These are phyloP conservation scores for Chelonoidis abingdonii DNA, from an alignment of 2,113 vertebrate genomes.

Conservation along the genomic window DNA sequence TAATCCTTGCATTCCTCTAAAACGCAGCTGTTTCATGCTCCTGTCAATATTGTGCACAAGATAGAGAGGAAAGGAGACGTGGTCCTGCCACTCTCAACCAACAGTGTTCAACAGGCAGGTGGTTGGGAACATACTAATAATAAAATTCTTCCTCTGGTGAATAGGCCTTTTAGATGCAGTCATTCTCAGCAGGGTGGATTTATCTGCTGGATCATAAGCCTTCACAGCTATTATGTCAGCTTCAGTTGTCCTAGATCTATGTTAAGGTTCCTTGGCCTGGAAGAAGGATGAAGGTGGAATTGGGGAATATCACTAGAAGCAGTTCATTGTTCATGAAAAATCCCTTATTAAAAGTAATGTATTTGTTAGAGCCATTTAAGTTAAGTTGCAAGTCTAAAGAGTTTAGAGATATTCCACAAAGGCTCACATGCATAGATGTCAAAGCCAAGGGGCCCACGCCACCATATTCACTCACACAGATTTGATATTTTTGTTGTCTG, in stretches of 20 bases:
- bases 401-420: slow-evolving; percentile 40
- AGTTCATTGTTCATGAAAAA: not conserved
- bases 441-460: slow-evolving; percentile 1
- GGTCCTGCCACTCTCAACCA: rapidly evolving
- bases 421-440: not conserved
- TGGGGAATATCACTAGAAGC: not conserved
- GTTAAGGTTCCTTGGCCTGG: not conserved
- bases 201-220: not conserved
- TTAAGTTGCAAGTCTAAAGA: slow-evolving; percentile 13
- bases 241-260: not conserved
- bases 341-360: not conserved
- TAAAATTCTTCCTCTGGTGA: not conserved
- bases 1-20: rapidly evolving
- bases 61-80: not conserved
- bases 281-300: not conserved
- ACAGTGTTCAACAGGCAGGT: not conserved
- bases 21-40: not conserved
- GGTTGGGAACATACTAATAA: not conserved
- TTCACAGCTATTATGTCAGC: not conserved
- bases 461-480: slow-evolving; percentile 27
- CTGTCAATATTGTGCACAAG: rapidly evolving
- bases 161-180: not conserved
- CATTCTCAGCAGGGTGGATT: not conserved
- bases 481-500: slow-evolving; percentile 34
- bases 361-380: not conserved